phyloP scores from a whole-genome alignment of 2,113 vertebrate genomes.

The Centropus bengalensis region DNA sequence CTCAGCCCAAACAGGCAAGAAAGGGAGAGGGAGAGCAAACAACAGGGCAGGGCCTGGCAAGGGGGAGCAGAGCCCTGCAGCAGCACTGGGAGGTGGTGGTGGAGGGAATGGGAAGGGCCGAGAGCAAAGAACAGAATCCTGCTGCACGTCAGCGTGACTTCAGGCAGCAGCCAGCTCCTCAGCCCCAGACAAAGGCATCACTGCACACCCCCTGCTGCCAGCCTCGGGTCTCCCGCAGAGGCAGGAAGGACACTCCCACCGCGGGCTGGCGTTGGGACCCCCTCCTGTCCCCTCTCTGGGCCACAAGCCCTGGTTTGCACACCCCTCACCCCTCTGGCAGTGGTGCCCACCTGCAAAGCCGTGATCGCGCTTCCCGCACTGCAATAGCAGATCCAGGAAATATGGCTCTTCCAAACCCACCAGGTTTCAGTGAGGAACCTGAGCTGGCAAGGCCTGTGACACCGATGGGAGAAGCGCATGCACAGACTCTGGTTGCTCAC shows the following conservation, averaged over 20 bases:
- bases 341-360: rapidly evolving
- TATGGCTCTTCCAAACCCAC: background rate
- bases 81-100: no score
- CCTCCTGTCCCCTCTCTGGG: no score
- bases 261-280: no score
- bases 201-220: rapidly evolving
- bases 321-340: rapidly evolving
- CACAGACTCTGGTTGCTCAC: rapidly evolving
- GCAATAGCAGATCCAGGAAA: background rate
- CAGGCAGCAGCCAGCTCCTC: rapidly evolving
- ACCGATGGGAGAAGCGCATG: rapidly evolving
- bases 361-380: no score
- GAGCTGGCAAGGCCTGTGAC: background rate
- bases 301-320: no score
- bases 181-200: rapidly evolving
- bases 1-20: background rate
- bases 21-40: background rate
- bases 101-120: background rate
- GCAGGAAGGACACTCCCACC: background rate
- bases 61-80: no score
- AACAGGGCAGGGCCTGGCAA: background rate
- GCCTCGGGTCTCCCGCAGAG: rapidly evolving
- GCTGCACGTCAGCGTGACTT: no score
- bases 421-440: rapidly evolving
- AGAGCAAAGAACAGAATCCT: no score